Evolutionary conservation across 2,113 vertebrate genomes (phyloP).

Genomic region (Vireo altiloquus): DNA sequence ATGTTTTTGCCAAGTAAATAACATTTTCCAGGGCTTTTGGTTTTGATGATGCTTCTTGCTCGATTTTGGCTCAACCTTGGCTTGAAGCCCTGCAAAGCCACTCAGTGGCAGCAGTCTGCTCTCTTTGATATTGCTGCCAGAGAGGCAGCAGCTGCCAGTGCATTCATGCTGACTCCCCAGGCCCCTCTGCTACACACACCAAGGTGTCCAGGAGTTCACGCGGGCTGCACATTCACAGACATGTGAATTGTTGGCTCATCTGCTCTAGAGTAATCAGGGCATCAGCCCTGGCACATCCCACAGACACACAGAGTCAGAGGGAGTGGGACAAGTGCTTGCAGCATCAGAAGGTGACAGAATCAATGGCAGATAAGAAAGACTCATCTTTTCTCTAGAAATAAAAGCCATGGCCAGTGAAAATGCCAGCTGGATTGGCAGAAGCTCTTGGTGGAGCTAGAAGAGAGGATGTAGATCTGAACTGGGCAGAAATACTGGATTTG

Average conservation of each 20-base stretch:
- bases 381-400: neutral
- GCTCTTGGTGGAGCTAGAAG: neutral
- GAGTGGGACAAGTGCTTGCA: neutral
- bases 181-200: neutral
- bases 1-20: neutral
- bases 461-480: neutral
- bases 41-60: neutral
- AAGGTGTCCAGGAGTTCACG: neutral
- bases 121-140: slow-evolving; percentile 23
- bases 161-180: neutral
- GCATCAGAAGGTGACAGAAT: neutral
- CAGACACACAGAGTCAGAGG: neutral
- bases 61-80: neutral
- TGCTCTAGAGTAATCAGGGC: neutral
- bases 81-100: neutral
- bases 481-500: neutral
- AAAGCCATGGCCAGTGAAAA: neutral
- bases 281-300: neutral
- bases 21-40: neutral
- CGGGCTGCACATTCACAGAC: neutral
- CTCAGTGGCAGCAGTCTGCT: slow-evolving; percentile 5
- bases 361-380: neutral
- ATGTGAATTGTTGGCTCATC: neutral
- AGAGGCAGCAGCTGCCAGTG: neutral
- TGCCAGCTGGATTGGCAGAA: neutral